Conservation (phyloP, 2,113 vertebrate genomes). For the Scomber japonicus region DNA sequence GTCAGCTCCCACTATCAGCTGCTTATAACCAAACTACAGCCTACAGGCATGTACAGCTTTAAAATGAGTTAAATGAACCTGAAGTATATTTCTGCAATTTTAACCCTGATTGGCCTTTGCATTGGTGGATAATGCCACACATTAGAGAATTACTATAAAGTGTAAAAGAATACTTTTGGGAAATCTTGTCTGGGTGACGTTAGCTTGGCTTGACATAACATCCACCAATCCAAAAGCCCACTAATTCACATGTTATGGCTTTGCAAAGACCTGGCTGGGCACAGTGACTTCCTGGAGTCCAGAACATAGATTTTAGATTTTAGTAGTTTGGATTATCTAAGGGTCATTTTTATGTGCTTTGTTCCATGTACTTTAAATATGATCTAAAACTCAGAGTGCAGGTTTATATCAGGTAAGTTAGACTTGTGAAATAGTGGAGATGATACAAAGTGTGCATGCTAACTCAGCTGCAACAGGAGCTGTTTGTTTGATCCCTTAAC, state of each 20-base stretch:
- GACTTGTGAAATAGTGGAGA: conserved; percentile 7
- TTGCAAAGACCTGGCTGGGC: no score
- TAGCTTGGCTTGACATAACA: no score
- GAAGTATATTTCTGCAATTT: conserved; percentile 1
- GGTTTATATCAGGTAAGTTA: neutral
- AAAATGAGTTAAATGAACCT: neutral
- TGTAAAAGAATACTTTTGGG: neutral
- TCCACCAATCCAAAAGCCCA: no score
- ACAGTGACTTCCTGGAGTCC: neutral
- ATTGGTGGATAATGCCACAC: neutral
- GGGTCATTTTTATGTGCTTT: no score
- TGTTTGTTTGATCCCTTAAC: conserved; percentile 45
- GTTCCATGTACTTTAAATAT: neutral
- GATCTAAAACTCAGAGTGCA: neutral
- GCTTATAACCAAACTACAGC: conserved; percentile 21
- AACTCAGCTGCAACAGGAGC: conserved; percentile 15
- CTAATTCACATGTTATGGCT: no score
- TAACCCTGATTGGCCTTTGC: neutral
- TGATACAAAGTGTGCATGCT: neutral
- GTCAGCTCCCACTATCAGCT: conserved; percentile 43
- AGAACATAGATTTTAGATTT: no score
- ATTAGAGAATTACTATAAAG: neutral
- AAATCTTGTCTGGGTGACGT: no score
- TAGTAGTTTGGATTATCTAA: no score
- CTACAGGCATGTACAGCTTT: neutral